Percentiles rank a stretch among this genome's conserved stretches.
Conservation (phyloP, 2,113 vertebrate genomes). For the Myanophis thanlyinensis region DNA sequence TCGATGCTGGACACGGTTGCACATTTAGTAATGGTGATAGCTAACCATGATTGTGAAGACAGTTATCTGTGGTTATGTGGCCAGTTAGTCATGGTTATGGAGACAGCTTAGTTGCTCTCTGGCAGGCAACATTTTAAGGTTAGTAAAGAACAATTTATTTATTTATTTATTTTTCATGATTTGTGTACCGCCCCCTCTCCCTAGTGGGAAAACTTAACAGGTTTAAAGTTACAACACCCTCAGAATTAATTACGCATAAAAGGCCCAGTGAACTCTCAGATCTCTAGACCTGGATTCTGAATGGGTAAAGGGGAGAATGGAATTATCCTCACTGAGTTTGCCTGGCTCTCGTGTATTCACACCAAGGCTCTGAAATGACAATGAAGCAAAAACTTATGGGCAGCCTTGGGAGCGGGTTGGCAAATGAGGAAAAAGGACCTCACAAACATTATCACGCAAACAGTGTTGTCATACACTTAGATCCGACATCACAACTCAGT, state of each 20-base stretch:
- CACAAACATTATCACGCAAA: not conserved
- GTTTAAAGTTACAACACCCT: not conserved
- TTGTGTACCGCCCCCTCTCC: too few species aligned
- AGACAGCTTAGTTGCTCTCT: not conserved
- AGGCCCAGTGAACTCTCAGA: not conserved
- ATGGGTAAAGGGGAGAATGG: not conserved
- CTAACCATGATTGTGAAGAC: not conserved
- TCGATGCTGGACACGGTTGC: not conserved
- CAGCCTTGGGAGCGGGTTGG: not conserved
- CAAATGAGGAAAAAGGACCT: not conserved
- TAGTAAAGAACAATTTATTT: not conserved
- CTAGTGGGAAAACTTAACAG: not conserved
- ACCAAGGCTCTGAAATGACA: not conserved
- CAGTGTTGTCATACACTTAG: not conserved
- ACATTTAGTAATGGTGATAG: not conserved
- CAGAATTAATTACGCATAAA: not conserved
- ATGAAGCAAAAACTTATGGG: not conserved
- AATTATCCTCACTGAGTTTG: not conserved
- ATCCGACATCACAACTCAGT: not conserved
- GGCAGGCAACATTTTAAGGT: not conserved
- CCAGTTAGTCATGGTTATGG: not conserved
- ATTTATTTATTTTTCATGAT: too few species aligned
- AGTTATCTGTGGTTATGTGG: not conserved
- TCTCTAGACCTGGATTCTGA: not conserved
- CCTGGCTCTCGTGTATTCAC: not conserved